Base-by-base conservation (phyloP, 1,140 invertebrate species). In the Cydia amplana region DNA sequence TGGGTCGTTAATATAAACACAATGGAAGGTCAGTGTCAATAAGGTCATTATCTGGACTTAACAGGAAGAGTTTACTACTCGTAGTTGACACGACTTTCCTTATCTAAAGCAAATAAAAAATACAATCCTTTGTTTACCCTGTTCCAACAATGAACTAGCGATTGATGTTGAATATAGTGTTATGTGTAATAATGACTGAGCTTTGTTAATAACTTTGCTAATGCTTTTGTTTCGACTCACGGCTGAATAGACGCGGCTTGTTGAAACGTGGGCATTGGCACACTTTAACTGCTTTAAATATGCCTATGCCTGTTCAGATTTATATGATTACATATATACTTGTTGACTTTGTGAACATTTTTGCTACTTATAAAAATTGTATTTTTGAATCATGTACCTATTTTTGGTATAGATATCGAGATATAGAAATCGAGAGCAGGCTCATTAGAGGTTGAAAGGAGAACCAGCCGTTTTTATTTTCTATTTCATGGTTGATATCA, bases 111-210 rank as follows among this genome's bases (percentile, higher is more conserved):
- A 20, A 60, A 60, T 23, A 1, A 23, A 60, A 60, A 60, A 60
- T 23, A 60, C 20, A 51, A 51, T 60, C 55, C 55, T 60, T 60
- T 60, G 20, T 60, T 60, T 60, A 60, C n/a, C 55, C 55, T 23
- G 55, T 60, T 60, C 55, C 55, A 60, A 60, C 55, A 60, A 60
- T 60, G 55, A 55, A 55, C n/a, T 55, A 55, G 16, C 51, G 51
- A 18, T 60, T 23, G 20, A 60, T 60, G 55, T 60, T 60, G 20
- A 60, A 60, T 60, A 60, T 60, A 1, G 55, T 60, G 55, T 60
- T 60, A 49, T 49, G 55, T 60, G 55, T 60, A 60, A 60, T 60
- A 60, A 60, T 60, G 55, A 23, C 55, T 60, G 55, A 60, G 55
- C 55, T 60, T 60, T 60, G 55, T 60, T 60, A 60, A 23, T 60